A percentile compares a stretch with the other conserved stretches of the same genome.
Evolutionary conservation across 2,888 invertebrate species (phyloP).

Genomic region (Macrosoma leucophasiata): DNA sequence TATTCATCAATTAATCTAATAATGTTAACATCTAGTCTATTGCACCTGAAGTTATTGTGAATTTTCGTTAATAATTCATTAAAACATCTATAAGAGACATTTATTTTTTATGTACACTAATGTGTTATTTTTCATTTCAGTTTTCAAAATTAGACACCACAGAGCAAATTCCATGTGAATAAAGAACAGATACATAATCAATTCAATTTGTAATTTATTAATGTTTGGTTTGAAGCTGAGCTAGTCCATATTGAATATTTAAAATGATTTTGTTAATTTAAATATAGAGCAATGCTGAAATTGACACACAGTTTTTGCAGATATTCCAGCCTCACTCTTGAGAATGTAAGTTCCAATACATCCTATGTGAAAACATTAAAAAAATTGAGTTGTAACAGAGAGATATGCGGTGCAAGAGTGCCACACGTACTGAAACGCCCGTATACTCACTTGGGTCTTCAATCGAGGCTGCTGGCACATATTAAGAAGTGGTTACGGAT

Average conservation of each 20-base stretch:
- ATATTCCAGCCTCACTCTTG: conserved; percentile 54
- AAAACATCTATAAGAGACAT: too few species aligned
- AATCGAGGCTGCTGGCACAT: conserved; percentile 35
- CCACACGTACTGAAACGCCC: conserved; percentile 26
- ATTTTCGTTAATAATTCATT: too few species aligned
- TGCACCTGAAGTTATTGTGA: too few species aligned
- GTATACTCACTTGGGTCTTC: conserved; percentile 31
- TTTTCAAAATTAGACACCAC: conserved; percentile 34
- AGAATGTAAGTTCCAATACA: conserved; percentile 38
- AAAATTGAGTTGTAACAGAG: conserved; percentile 41
- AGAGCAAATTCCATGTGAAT: conserved; percentile 63
- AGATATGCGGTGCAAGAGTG: conserved; percentile 37
- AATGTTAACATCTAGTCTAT: too few species aligned
- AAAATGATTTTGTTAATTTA: conserved; percentile 31
- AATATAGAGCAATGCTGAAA: conserved; percentile 68
- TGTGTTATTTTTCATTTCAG: conserved; percentile 52
- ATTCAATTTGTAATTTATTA: conserved; percentile 31
- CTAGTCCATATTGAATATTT: conserved; percentile 40
- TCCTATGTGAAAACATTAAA: conserved; percentile 43
- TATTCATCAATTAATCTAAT: too few species aligned
- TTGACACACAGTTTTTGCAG: conserved; percentile 67
- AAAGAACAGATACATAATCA: conserved; percentile 29
- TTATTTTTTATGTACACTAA: conserved; percentile 8
- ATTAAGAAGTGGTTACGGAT: conserved; percentile 36
- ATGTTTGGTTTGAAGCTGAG: conserved; percentile 31